Evolutionary conservation across 2,888 invertebrate genomes (phyloP).

Genomic region (Watsonalla binaria): DNA sequence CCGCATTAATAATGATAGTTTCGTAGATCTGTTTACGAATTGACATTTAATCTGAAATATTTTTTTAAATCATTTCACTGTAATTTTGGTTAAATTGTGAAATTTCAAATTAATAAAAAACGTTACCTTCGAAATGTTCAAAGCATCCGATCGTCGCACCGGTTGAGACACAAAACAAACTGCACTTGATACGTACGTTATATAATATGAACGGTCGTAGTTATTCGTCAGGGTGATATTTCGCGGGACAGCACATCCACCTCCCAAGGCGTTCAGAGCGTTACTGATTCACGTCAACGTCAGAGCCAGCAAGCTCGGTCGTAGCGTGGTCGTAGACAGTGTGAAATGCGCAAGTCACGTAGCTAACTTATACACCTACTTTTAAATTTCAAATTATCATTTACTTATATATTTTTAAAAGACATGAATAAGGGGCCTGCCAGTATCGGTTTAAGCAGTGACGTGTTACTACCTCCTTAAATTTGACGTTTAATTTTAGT

Average conservation of each 20-base stretch:
- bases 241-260: conserved; percentile 32
- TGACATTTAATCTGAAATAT: too few relatives aligned
- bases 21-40: too few relatives aligned
- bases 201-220: conserved; percentile 56
- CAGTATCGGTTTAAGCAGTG: conserved; percentile 16
- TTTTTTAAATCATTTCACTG: too few relatives aligned
- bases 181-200: conserved; percentile 51
- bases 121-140: conserved; percentile 34
- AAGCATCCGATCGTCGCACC: conserved; percentile 34
- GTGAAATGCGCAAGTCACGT: conserved; percentile 76
- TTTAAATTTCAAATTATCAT: conserved; percentile 66
- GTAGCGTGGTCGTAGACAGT: conserved; percentile 30
- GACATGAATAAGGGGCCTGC: conserved; percentile 38
- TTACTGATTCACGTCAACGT: conserved; percentile 60
- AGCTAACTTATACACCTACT: conserved; percentile 65
- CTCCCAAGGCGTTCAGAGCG: conserved; percentile 31
- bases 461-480: too few relatives aligned
- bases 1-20: neutral
- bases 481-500: too few relatives aligned
- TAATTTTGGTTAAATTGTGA: neutral
- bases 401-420: conserved; percentile 52
- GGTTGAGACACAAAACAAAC: conserved; percentile 60
- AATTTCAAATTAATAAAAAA: conserved; percentile 13
- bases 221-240: conserved; percentile 42
- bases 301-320: conserved; percentile 39